Evolutionary conservation across 2,797 vertebrate genomes (phyloP), one percentile per base, ranked within the genome.

Genomic region (Pseudopleuronectes americanus): DNA sequence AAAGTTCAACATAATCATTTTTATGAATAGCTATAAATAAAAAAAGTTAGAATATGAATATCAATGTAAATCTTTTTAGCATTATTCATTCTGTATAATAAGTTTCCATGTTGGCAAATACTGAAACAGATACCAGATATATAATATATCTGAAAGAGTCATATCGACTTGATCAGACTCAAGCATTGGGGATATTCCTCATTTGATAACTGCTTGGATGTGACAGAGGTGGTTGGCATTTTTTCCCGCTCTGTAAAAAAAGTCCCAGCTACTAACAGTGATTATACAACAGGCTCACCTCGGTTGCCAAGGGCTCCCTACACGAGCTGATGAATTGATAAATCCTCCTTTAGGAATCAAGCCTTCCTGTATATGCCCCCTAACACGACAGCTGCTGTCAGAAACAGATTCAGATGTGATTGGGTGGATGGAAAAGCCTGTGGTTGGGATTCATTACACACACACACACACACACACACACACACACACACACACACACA

Each of bases 391-490:
- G 61, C 65, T 53, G 38, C 64, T 62, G 67, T 79, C 79, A 79
- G 67, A 78, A 71, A 84, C 69, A 79, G 75, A 89, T 89, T 82
- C 79, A 56, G 61, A 52, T 60, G 53, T 74, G 79, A 84, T 69
- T 64, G 79, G 76, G 71, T 74, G 60, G 26, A n/a, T 81, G 64
- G 54, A 73, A 71, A 84, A 84, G 78, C 76, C 74, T 55, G 26
- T 74, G 72, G 74, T 86, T 84, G 56, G 71, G 81, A 87, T 84
- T 86, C 79, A 84, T 67, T 70, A 76, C 76, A 83, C 79, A 76
- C 75, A 0, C 3, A 73, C 66, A 85, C 65, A 80, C 73, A 81
- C 4, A 75, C 65, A 84, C 70, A 80, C 73, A 63, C 76, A 80
- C 24, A 24, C 24, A 24, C 24, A 24, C 2, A 24, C 24, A 24